Conservation (phyloP, 2,113 vertebrate genomes). For the Cyprinodon brontotheroides region DNA sequence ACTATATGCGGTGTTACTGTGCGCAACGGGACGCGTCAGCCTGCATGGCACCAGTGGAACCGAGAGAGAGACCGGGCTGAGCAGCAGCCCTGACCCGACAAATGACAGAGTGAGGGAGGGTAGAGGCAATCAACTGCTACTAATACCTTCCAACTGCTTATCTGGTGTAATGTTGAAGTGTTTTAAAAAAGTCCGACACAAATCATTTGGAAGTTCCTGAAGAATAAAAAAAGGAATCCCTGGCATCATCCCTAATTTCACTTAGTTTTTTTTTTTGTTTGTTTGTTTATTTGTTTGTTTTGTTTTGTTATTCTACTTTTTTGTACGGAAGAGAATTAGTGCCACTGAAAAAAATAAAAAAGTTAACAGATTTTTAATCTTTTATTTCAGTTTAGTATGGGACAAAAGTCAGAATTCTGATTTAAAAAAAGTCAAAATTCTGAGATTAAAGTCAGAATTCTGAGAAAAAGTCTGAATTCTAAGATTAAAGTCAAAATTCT, state of each 20-base stretch:
- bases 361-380: no score
- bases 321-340: no score
- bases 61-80: not conserved
- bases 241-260: not conserved
- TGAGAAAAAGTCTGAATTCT: no score
- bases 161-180: not conserved
- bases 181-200: not conserved
- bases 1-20: slow-evolving; percentile 19
- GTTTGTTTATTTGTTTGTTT: no score
- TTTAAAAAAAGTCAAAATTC: no score
- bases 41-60: slow-evolving; percentile 25
- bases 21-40: slow-evolving; percentile 52
- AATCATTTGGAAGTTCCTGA: not conserved
- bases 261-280: not conserved
- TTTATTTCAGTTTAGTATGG: no score
- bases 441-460: no score
- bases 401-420: no score
- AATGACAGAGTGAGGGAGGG: slow-evolving; percentile 5
- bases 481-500: no score
- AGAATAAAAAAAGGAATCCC: not conserved
- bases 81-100: slow-evolving; percentile 18
- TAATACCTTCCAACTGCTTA: slow-evolving; percentile 47
- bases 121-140: slow-evolving; percentile 3
- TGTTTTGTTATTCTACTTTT: no score
- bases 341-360: no score